Conservation (phyloP, 2,113 vertebrate species). For the Melanerpes aurifrons region DNA sequence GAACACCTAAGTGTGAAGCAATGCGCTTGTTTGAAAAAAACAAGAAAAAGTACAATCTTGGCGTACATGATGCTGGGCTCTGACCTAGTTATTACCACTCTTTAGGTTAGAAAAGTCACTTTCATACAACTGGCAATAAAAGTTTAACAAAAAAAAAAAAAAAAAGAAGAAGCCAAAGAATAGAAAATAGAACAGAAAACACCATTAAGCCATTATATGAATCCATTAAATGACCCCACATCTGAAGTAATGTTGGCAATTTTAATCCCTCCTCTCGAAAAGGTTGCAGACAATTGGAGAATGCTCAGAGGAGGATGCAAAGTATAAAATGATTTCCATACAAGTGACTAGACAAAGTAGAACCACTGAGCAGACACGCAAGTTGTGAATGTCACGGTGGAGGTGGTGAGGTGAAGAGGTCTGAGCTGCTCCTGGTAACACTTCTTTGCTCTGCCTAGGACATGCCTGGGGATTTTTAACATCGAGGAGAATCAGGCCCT, state of each 20-base stretch:
- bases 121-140: not conserved
- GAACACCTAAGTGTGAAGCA: not conserved
- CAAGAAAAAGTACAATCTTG: not conserved
- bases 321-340: not conserved
- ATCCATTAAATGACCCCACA: not conserved
- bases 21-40: not conserved
- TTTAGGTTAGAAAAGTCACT: constrained; percentile 25
- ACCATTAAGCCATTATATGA: not conserved
- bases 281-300: not conserved
- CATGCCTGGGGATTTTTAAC: not conserved
- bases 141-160: not conserved
- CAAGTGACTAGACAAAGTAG: not conserved
- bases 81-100: not conserved
- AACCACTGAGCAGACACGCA: not conserved
- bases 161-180: not conserved
- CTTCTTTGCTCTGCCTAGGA: not conserved
- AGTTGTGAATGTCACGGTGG: not conserved
- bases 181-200: not conserved
- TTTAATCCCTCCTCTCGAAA: constrained; percentile 19
- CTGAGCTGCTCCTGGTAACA: not conserved
- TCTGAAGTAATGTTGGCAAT: not conserved
- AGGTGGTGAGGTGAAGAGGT: not conserved
- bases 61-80: not conserved
- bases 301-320: not conserved
- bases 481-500: not conserved